Conservation (phyloP, 2,888 invertebrate genomes). For the Yponomeuta evonymella region DNA sequence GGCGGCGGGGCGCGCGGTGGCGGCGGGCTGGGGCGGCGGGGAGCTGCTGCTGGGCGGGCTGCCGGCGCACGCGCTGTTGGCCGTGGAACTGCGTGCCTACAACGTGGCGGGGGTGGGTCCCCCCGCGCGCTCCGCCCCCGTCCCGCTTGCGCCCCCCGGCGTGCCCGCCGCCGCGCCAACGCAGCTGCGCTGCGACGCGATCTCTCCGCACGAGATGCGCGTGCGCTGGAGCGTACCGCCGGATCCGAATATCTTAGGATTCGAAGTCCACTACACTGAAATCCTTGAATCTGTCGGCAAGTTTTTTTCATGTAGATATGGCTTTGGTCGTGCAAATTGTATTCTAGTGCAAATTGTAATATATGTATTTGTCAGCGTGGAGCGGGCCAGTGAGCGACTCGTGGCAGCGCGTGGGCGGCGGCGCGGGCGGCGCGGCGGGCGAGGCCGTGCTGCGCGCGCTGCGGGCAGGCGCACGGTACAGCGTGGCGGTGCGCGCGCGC, state of each 20-base stretch:
- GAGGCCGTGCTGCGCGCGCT: conserved; percentile 83
- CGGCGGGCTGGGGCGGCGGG: conserved; percentile 79
- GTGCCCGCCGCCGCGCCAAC: conserved; percentile 83
- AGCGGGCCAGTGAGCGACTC: conserved; percentile 22
- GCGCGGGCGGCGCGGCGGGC: conserved; percentile 37
- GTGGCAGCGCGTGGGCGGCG: conserved; percentile 19
- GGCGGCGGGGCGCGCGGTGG: conserved; percentile 59
- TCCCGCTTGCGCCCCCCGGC: conserved; percentile 74
- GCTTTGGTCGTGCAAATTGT: background rate
- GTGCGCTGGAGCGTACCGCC: conserved; percentile 80
- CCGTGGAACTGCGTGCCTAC: conserved; percentile 85
- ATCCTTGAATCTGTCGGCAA: background rate
- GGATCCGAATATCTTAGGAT: conserved; percentile 81
- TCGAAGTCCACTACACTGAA: conserved; percentile 80
- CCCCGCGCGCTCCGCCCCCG: conserved; percentile 77
- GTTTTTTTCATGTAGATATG: background rate
- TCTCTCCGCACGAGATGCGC: conserved; percentile 82
- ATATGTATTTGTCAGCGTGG: conserved; percentile 24
- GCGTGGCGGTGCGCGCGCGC: conserved; percentile 86
- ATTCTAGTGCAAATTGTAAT: too few species aligned
- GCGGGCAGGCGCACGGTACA: conserved; percentile 88
- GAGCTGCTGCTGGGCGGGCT: conserved; percentile 79
- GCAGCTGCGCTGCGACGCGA: conserved; percentile 80
- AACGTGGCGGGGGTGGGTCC: conserved; percentile 90
- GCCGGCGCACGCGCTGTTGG: conserved; percentile 85